Base-by-base conservation (phyloP, 1,140 invertebrate genomes). In the Spodoptera frugiperda region DNA sequence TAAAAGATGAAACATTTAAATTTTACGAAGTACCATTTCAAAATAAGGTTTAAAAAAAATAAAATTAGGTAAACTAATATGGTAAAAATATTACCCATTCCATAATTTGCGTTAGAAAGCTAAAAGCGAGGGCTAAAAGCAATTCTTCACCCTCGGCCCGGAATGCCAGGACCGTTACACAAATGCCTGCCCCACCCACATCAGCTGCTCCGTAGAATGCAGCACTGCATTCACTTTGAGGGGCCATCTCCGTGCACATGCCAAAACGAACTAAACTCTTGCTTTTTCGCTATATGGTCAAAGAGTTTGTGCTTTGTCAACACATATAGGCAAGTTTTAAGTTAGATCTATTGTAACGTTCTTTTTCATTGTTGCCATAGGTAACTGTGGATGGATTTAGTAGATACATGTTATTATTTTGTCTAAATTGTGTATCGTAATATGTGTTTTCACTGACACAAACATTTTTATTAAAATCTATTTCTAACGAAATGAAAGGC, bases 151-250 rank as follows among this genome's bases (percentile, higher is more conserved):
- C 21, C 75, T 59, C 51, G 70, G 17, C 48, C 49, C 54, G 67
- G 49, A 71, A 79, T 76, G 55, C 48, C 33, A 48, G 46, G 57
- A 72, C 57, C 76, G 78, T 82, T 77, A 82, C 72, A 73, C 67
- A 68, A 74, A 72, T 72, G 49, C 65, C 76, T n/a, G 30, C 75
- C 72, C 76, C 73, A 48, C 65, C 63, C 79, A 82, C 87, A 90
- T 86, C 85, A 88, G 87, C 74, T 80, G 76, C 78, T 78, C 21
- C 70, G 78, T 79, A 77, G 79, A 86, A 82, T 83, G 77, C 78
- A 77, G 71, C 78, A 65, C 72, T 78, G 82, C 81, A 83, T 82
- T 78, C 79, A 84, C 82, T 79, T 76, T 72, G 44, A 76, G 82
- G 82, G 78, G 74, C 67, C 72, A 78, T 65, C 78, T 57, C 39